Conservation (phyloP, 2,888 invertebrate species). For the Oxytorus armatus region DNA sequence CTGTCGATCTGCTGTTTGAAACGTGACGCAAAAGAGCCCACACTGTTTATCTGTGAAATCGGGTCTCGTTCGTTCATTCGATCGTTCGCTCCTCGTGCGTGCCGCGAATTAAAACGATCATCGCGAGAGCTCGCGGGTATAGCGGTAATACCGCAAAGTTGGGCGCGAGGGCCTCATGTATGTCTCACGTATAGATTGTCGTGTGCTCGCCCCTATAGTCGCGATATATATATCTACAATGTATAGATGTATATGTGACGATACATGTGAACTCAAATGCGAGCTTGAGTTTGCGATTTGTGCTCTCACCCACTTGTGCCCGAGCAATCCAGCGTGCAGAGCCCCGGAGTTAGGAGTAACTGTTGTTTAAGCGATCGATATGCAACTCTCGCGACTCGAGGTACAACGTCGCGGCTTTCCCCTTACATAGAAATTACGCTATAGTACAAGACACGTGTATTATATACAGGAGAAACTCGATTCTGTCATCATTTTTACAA, state of each 20-base stretch:
- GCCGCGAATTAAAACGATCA: constrained; percentile 65
- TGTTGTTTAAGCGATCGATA: constrained; percentile 63
- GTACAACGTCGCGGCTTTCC: constrained; percentile 40
- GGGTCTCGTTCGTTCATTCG: constrained; percentile 52
- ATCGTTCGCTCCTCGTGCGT: constrained; percentile 51
- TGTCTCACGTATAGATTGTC: not conserved
- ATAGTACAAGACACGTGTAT: not conserved
- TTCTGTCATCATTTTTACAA: constrained; percentile 6
- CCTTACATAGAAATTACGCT: constrained; percentile 41
- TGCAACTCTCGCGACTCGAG: constrained; percentile 47
- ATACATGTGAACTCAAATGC: constrained; percentile 28
- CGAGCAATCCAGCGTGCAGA: constrained; percentile 46
- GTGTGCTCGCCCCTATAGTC: not conserved
- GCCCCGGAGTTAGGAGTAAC: constrained; percentile 52
- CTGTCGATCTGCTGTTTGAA: constrained; percentile 33
- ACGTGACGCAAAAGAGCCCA: constrained; percentile 57
- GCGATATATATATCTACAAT: not conserved
- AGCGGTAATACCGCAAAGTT: constrained; percentile 62
- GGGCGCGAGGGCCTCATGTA: constrained; percentile 32
- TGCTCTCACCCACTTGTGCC: constrained; percentile 57
- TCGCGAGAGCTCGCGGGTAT: constrained; percentile 41
- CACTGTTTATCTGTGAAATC: constrained; percentile 54
- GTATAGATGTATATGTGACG: not conserved
- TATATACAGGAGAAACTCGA: not conserved
- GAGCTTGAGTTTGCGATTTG: constrained; percentile 56